These are phyloP conservation scores for Pomphorhynchus laevis DNA, from an alignment of 1,140 invertebrate genomes.

Conservation along the genomic window DNA sequence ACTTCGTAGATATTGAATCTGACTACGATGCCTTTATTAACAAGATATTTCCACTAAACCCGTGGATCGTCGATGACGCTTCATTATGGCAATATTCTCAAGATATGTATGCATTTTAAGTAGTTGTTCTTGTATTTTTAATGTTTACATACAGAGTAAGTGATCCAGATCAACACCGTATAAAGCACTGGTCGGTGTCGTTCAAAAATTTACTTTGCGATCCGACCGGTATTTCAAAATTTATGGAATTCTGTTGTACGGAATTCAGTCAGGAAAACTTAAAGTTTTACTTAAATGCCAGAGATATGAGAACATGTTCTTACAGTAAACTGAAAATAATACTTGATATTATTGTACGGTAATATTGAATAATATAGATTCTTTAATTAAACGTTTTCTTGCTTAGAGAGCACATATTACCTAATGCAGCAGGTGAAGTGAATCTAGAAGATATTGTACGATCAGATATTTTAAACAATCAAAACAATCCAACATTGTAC, in stretches of 20 bases:
- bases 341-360: background rate
- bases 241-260: conserved; percentile 68
- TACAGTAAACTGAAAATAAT: background rate
- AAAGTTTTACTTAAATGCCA: conserved; percentile 24
- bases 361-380: background rate
- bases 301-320: background rate
- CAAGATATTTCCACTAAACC: conserved; percentile 36
- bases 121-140: background rate
- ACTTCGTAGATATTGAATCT: no score
- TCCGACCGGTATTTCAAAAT: conserved; percentile 70
- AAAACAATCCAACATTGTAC: conserved; percentile 6
- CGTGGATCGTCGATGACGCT: conserved; percentile 67
- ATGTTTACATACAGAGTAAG: background rate
- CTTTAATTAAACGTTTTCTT: background rate
- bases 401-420: conserved; percentile 6
- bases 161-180: conserved; percentile 25
- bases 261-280: conserved; percentile 95
- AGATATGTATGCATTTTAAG: conserved; percentile 15
- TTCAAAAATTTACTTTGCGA: conserved; percentile 67
- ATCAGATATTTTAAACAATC: conserved; percentile 5
- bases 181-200: conserved; percentile 75
- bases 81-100: conserved; percentile 54
- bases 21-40: conserved; percentile 19
- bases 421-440: conserved; percentile 7
- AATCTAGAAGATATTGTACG: conserved; percentile 7